A percentile compares a stretch with the other conserved stretches of the same genome.
Conservation (phyloP, 2,797 vertebrate genomes). For the Amniataba percoides region DNA sequence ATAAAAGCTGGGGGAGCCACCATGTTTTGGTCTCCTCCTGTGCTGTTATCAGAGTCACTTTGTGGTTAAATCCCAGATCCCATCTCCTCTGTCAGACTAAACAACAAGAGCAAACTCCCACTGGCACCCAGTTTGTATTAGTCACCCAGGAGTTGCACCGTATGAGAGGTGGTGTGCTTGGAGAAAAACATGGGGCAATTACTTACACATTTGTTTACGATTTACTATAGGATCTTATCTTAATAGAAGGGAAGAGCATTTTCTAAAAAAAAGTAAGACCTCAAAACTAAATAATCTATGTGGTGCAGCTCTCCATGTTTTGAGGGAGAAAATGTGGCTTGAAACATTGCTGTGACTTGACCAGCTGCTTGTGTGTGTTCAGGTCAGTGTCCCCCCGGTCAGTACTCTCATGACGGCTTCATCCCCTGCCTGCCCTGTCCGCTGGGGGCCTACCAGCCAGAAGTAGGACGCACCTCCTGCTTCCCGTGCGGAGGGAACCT, state of each 20-base stretch:
- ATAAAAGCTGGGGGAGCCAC: constrained; percentile 73
- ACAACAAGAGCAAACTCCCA: constrained; percentile 76
- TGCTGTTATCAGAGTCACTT: constrained; percentile 78
- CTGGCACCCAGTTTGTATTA: constrained; percentile 72
- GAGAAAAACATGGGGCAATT: constrained; percentile 64
- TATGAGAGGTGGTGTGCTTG: constrained; percentile 47
- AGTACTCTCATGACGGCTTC: constrained; percentile 93
- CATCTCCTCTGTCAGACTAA: constrained; percentile 85
- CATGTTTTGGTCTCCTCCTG: constrained; percentile 76
- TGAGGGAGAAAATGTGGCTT: not conserved
- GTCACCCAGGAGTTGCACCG: constrained; percentile 63
- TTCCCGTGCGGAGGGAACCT: constrained; percentile 92
- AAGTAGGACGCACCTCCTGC: constrained; percentile 92
- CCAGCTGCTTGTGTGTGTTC: constrained; percentile 54
- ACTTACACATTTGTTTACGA: constrained; percentile 45
- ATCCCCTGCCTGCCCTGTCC: constrained; percentile 91
- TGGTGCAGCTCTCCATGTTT: not conserved
- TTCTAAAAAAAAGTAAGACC: not conserved
- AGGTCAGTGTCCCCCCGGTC: constrained; percentile 94
- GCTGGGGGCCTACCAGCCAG: constrained; percentile 92
- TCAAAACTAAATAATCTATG: constrained; percentile 2
- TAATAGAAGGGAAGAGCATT: constrained; percentile 17
- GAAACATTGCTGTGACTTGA: constrained; percentile 19
- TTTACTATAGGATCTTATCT: constrained; percentile 29
- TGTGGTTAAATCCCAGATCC: constrained; percentile 72